Evolutionary conservation across 2,888 invertebrate species (phyloP).

Genomic region (Resseliella maxima): DNA sequence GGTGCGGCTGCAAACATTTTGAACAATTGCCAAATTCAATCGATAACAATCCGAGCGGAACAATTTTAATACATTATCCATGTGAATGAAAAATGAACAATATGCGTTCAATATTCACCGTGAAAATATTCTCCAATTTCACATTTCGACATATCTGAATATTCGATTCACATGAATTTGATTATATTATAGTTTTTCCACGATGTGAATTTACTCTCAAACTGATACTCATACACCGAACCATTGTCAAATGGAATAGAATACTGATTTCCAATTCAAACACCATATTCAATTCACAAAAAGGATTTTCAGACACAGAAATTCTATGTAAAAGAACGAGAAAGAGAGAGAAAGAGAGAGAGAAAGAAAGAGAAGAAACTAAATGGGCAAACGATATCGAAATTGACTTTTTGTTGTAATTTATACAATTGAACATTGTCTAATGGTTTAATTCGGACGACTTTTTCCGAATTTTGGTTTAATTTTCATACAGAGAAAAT

Average conservation of each 20-base stretch:
- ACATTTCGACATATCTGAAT: conserved; percentile 28
- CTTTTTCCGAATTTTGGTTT: conserved; percentile 47
- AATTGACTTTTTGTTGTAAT: neutral
- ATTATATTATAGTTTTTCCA: conserved; percentile 12
- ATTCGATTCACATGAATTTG: conserved; percentile 47
- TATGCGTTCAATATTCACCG: conserved; percentile 6
- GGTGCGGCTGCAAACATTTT: neutral
- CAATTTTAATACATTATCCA: conserved; percentile 41
- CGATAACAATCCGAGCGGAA: conserved; percentile 44
- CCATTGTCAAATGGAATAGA: neutral
- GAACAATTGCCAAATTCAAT: conserved; percentile 50
- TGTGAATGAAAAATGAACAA: conserved; percentile 44
- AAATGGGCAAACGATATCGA: neutral
- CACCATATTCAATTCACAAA: no score
- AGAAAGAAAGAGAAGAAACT: neutral
- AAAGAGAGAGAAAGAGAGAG: neutral
- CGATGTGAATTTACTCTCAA: no score
- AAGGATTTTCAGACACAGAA: no score
- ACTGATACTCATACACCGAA: no score
- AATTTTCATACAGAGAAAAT: conserved; percentile 13
- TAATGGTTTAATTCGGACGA: conserved; percentile 39
- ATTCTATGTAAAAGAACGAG: neutral
- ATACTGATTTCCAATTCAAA: neutral
- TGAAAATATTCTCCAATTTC: neutral
- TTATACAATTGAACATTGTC: conserved; percentile 48